Conservation (phyloP, 2,888 invertebrate species). For the Pseudeuparius sepicola region DNA sequence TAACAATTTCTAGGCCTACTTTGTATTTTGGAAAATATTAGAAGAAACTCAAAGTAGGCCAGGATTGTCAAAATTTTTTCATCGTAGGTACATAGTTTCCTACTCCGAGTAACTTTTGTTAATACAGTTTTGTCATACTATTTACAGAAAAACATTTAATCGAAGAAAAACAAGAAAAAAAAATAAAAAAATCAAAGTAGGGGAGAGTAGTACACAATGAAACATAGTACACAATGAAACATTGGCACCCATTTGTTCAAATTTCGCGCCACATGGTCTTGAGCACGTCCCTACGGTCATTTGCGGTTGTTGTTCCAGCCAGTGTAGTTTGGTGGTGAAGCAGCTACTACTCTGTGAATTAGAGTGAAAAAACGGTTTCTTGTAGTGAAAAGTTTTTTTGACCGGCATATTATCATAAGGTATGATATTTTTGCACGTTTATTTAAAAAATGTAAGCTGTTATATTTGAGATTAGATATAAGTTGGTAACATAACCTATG, state of each 20-base stretch:
- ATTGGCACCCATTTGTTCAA: conserved; percentile 2
- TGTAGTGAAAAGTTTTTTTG: conserved; percentile 2
- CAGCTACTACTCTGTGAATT: not conserved
- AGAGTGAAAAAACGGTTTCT: not conserved
- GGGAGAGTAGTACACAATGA: conserved; percentile 2
- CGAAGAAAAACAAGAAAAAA: no score
- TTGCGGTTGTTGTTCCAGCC: conserved; percentile 1
- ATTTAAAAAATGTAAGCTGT: not conserved
- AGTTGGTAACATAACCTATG: conserved; percentile 3
- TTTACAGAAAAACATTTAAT: no score
- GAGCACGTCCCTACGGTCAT: conserved; percentile 1
- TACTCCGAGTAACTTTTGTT: no score
- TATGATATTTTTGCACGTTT: conserved; percentile 1
- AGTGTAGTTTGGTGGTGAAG: conserved; percentile 3
- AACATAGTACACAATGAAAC: conserved; percentile 3
- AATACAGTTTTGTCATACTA: no score
- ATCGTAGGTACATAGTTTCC: no score
- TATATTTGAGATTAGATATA: conserved; percentile 2
- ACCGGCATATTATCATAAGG: not conserved
- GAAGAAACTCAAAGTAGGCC: no score
- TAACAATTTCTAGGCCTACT: no score
- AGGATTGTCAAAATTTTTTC: no score
- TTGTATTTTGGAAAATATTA: no score
- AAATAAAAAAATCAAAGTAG: conserved; percentile 2
- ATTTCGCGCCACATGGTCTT: conserved; percentile 3